Evolutionary conservation across 2,888 invertebrate genomes (phyloP).

Genomic region (Rhingia campestris): DNA sequence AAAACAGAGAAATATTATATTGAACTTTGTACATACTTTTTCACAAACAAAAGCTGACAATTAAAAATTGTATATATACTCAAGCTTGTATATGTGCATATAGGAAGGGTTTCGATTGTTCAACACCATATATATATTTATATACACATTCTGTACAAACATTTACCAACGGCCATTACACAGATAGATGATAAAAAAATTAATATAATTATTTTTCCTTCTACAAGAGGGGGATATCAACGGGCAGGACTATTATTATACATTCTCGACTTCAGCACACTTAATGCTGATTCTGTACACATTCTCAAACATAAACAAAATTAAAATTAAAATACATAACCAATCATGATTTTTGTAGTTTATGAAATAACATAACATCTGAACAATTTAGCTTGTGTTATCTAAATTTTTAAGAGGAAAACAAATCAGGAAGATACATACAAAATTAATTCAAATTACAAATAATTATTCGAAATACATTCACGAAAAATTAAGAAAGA

Average conservation of each 20-base stretch:
- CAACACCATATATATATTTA: conserved; percentile 59
- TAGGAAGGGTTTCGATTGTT: conserved; percentile 49
- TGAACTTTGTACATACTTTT: conserved; percentile 26
- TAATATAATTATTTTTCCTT: conserved; percentile 1
- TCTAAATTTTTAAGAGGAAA: conserved; percentile 30
- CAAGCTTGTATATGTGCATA: conserved; percentile 63
- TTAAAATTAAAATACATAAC: conserved; percentile 48
- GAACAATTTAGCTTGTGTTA: conserved; percentile 41
- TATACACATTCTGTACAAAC: conserved; percentile 68
- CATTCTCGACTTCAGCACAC: conserved; percentile 73
- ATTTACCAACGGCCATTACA: conserved; percentile 68
- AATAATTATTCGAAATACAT: conserved; percentile 38
- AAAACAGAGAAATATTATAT: conserved; percentile 8
- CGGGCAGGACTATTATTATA: conserved; percentile 59
- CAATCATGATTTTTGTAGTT: conserved; percentile 38
- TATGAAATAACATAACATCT: conserved; percentile 40
- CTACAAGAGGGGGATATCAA: conserved; percentile 59
- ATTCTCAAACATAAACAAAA: conserved; percentile 52
- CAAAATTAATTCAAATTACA: conserved; percentile 17
- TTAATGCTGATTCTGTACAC: conserved; percentile 72
- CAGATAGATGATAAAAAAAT: conserved; percentile 56
- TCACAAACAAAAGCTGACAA: conserved; percentile 47
- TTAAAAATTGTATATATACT: conserved; percentile 38
- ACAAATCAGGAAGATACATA: not conserved
- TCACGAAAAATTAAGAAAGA: conserved; percentile 40